These are phyloP conservation scores for Manis crassicaudata DNA, from an alignment of 2,797 vertebrate species.

Conservation along the genomic window DNA sequence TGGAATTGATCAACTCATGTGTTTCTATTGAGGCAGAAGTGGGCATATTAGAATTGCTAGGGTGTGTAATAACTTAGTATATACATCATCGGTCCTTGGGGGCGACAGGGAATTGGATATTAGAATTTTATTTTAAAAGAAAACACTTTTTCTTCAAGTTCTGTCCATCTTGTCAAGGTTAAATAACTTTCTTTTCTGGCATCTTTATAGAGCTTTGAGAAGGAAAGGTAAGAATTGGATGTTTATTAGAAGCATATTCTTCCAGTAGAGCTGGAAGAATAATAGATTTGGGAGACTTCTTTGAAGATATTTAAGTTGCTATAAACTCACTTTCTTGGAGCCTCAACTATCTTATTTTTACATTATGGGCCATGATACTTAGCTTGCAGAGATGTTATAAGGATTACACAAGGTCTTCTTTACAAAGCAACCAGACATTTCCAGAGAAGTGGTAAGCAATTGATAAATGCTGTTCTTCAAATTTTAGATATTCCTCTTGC, in stretches of 20 bases:
- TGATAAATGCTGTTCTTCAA: conserved; percentile 24
- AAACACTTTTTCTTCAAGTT: conserved; percentile 70
- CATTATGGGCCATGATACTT: not conserved
- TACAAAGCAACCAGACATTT: conserved; percentile 8
- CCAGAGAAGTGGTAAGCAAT: not conserved
- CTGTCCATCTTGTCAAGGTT: conserved; percentile 67
- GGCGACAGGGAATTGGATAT: conserved; percentile 57
- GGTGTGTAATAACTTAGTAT: conserved; percentile 76
- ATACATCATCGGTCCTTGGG: conserved; percentile 67
- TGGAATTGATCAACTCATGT: conserved; percentile 83
- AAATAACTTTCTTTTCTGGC: conserved; percentile 60
- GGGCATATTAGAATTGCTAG: conserved; percentile 77
- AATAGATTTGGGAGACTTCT: not conserved
- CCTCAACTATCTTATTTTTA: not conserved
- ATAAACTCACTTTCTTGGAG: not conserved
- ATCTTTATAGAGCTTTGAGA: conserved; percentile 22
- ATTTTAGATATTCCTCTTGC: not conserved
- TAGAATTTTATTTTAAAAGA: conserved; percentile 71
- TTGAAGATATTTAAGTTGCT: conserved; percentile 11
- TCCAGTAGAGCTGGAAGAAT: not conserved
- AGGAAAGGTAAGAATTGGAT: not conserved
- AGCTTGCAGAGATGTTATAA: not conserved
- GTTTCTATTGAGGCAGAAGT: conserved; percentile 78
- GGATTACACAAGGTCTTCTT: not conserved
- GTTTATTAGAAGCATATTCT: not conserved